Evolutionary conservation across 23 tunicate genomes (phyloP), one percentile per base, ranked within the genome.

Genomic region (Trididemnum nubilum): DNA sequence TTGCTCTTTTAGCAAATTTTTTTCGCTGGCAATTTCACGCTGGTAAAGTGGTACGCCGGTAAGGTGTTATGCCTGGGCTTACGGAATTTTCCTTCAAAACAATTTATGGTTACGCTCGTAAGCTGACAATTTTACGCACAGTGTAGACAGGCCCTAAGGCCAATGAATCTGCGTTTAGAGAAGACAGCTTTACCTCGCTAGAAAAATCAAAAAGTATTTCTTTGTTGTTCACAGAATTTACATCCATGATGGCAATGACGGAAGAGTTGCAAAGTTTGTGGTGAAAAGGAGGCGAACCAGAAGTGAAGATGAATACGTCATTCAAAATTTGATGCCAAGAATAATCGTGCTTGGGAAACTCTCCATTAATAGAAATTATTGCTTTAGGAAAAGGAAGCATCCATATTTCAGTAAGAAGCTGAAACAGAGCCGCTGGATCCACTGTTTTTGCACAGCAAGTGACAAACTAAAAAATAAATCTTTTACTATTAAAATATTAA

Each of bases 301-400:
- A 58, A 1, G 82, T 78, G 35, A 78, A 7, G n/a, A 78, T 34
- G 71, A 57, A 58, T 50, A 83, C 59, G 38, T 84, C 83, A 24
- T 44, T 67, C 88, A 84, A 77, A 22, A 84, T 39, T 29, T 63
- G 26, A 33, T 59, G 28, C 88, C 88, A 84, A 7, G 75, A 38
- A 64, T 77, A 69, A 40, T 78, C 82, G 22, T 34, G 63, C 21
- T 36, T 54, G n/a, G 40, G 32, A 9, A 78, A 78, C 9, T 78
- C 63, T 0, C 82, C 82, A 23, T 61, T 61, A 5, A 78, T 33
- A 7, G 51, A 60, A 30, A 78, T 57, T n/a, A 78, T 61, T 1
- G 44, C 44, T 15, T 78, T 78, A 2, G 82, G 82, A n/a, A 78
- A 54, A 15, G 38, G 21, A 4, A 78, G 2, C 34, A 50, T 59